Base-by-base conservation (phyloP, 2,113 vertebrate species). In the Ochotona curzoniae region DNA sequence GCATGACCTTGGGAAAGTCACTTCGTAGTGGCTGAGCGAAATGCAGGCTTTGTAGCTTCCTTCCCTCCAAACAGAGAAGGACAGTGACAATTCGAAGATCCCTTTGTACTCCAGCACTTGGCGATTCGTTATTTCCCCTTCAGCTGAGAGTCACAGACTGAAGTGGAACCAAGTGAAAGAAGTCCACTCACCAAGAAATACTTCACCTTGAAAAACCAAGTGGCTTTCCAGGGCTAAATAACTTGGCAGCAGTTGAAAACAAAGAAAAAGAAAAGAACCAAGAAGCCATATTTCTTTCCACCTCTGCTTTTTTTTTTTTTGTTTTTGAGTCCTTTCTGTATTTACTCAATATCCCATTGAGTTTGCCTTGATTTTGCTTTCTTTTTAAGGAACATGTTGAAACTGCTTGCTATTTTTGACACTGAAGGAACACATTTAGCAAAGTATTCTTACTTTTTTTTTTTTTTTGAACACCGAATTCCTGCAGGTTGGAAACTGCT, bases 401-500 rank as follows among this genome's bases (percentile, higher is more conserved):
- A 97, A 87, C 84, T 71, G 79, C 71, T 96, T 98, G 98, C 95
- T 95, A 98, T 94, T 98, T 98, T 97, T 98, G 96, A 97, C 98
- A 98, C 78, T 1, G 66, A 35, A 88, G 90, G 94, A 93, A 93
- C 93, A 96, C 87, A 98, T 98, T 98, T 98, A 96, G 86, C 98
- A 81, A 85, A 90, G 94, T 61, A 73, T 87, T 97, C 95, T 71
- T 82, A 96, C 44, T 82, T 73, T 81, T 44, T 6, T 82, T 73
- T 81, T 44, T 6, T 85, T 92, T 2, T 38, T 64, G 60, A n/a
- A 76, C 1, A 30, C 67, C 1, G 26, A 28, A 10, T 87, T 82
- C 38, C 6, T 2, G 38, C 13, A 0, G 44, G 83, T 4, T 54
- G 64, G 8, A 83, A 87, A 84, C 94, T 0, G 1, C 2, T 1